Evolutionary conservation across 2,797 vertebrate species (phyloP), one percentile per base, ranked within the genome.

Genomic region (Gymnoscopelus braueri): DNA sequence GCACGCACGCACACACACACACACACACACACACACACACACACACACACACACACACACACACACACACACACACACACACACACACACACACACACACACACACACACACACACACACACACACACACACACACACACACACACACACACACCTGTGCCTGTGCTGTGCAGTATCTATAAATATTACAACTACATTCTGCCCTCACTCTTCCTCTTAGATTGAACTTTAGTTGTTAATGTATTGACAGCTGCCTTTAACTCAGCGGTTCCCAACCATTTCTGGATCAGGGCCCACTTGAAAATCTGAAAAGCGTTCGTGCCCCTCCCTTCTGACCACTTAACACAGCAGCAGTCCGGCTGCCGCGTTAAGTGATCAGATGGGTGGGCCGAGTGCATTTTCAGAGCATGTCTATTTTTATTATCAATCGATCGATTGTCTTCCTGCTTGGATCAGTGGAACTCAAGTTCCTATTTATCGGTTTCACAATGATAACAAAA

Each of bases 151-250:
- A 1, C 49, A 51, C 24, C n/a, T n/a, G n/a, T n/a, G n/a, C n/a
- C n/a, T n/a, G 35, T 35, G 35, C 35, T 26, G 3, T 58, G 26
- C 5, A 50, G 13, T 26, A 19, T 5, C 24, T 32, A 4, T 13
- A 53, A 56, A 35, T 10, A 11, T 14, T 32, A 56, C 51, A 50
- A 67, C 48, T 49, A n/a, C 19, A 49, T 26, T 19, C 49, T 19
- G 26, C 35, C 65, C n/a, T n/a, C 67, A 47, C 14, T 65, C 15
- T 47, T 56, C 68, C 65, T 72, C 54, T 48, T 47, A 79, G 80
- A 72, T 80, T 83, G 63, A 75, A 72, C 69, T 86, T 60, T 64
- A 55, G 69, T 79, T 69, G 72, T 80, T 65, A 63, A 67, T 6
- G 10, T 50, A 60, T 84, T 19, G 39, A 66, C 65, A 69, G 10